Percentiles rank a stretch among this genome's conserved stretches.
These are phyloP conservation scores for Holothuria leucospilota DNA, from an alignment of 53 echinoderm and acorn worm species.

Conservation along the genomic window DNA sequence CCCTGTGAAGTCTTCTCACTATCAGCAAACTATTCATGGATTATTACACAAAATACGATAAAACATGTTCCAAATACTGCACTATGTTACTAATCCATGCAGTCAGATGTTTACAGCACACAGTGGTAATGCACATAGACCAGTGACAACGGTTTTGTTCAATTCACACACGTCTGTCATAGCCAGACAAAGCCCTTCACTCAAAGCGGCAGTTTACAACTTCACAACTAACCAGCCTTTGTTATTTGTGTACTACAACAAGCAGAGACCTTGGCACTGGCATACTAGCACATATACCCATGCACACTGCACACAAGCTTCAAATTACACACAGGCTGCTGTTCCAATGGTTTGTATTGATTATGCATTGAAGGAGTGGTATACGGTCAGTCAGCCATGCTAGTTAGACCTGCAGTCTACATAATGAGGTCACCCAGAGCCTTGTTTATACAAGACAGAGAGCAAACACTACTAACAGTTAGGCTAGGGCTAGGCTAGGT, in stretches of 20 bases:
- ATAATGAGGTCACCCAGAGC: slow-evolving; percentile 31
- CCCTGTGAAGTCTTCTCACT: too few species aligned
- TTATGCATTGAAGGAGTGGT: slow-evolving; percentile 6
- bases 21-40: too few species aligned
- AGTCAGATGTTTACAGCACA: too few species aligned
- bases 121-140: too few species aligned
- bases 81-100: too few species aligned
- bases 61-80: too few species aligned
- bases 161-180: slow-evolving; percentile 21
- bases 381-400: slow-evolving; percentile 28
- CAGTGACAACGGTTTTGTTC: slow-evolving; percentile 10
- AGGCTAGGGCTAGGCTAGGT: background rate
- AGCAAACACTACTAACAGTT: background rate
- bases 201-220: background rate
- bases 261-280: slow-evolving; percentile 40
- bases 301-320: background rate
- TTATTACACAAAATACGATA: too few species aligned
- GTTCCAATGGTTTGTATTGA: slow-evolving; percentile 12
- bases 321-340: slow-evolving; percentile 25
- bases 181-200: slow-evolving; percentile 22
- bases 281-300: background rate
- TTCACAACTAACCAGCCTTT: slow-evolving; percentile 27
- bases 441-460: slow-evolving; percentile 26
- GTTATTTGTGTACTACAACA: slow-evolving; percentile 9
- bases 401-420: slow-evolving; percentile 30